Conservation (phyloP, 2,113 vertebrate species). For the western clawed frog (Xenopus tropicalis) region DNA sequence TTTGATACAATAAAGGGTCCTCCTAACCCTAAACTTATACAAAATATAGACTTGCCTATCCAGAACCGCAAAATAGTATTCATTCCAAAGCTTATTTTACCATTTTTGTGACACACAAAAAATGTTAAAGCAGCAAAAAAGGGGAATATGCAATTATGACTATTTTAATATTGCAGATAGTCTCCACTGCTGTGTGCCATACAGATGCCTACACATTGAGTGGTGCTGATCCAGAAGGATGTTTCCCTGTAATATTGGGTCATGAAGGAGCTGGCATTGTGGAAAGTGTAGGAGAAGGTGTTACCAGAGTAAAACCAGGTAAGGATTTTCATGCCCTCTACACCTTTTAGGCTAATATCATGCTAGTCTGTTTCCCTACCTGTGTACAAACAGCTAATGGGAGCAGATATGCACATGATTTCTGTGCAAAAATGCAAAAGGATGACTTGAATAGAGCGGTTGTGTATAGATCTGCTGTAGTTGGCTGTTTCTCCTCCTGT, state of each 20-base stretch:
- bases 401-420: too few species aligned
- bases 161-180: conserved; percentile 54
- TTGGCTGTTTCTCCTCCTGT: too few species aligned
- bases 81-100: not conserved
- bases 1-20: too few species aligned
- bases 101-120: not conserved
- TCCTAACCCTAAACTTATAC: too few species aligned
- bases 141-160: too few species aligned
- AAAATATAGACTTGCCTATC: too few species aligned
- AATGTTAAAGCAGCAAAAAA: too few species aligned
- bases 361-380: not conserved
- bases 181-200: conserved; percentile 73
- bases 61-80: too few species aligned
- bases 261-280: conserved; percentile 77
- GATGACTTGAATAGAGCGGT: too few species aligned
- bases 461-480: too few species aligned
- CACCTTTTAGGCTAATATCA: not conserved
- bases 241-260: conserved; percentile 74
- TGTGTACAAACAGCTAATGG: too few species aligned
- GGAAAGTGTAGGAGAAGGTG: conserved; percentile 83
- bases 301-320: conserved; percentile 89
- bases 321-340: conserved; percentile 7
- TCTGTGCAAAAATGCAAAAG: too few species aligned
- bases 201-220: conserved; percentile 75
- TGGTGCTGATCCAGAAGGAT: conserved; percentile 70